Evolutionary conservation across 2,113 vertebrate genomes (phyloP).

Genomic region (Sigmodon hispidus): DNA sequence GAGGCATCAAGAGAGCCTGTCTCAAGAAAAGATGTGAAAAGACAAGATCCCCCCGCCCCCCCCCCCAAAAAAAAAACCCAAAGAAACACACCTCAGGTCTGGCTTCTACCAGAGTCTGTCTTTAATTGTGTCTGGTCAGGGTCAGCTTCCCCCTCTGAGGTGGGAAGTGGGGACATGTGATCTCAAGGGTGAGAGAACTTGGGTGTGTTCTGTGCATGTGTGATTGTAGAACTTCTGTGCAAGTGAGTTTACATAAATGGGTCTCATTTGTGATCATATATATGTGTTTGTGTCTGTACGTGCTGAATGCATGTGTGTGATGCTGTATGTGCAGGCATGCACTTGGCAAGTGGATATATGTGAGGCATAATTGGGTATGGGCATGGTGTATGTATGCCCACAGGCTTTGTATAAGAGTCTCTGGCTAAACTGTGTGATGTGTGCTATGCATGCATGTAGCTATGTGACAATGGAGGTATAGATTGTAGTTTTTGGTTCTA

Average conservation of each 20-base stretch:
- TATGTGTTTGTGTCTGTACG: not conserved
- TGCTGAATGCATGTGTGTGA: not conserved
- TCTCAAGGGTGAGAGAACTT: not conserved
- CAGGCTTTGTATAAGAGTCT: not conserved
- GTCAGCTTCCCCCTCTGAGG: not conserved
- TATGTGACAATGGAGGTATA: not conserved
- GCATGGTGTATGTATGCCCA: not conserved
- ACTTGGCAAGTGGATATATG: not conserved
- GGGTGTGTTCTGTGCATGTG: not conserved
- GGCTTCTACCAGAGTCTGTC: not conserved
- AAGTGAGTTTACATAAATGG: not conserved
- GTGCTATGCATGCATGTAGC: not conserved
- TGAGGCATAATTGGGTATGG: not conserved
- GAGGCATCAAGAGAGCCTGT: not conserved
- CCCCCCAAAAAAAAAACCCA: rapidly evolving
- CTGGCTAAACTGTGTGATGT: not conserved
- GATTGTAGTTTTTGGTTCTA: slow-evolving; percentile 6
- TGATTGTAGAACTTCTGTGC: not conserved
- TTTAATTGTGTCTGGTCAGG: not conserved
- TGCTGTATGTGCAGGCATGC: not conserved
- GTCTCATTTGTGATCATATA: not conserved
- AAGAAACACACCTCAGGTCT: not conserved
- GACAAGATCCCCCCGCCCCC: rapidly evolving
- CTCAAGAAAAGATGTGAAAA: not conserved
- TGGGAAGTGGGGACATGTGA: not conserved